Evolutionary conservation across 2,888 invertebrate genomes (phyloP), one percentile per base, ranked within the genome.

Genomic region (Amblyjoppa proteus): DNA sequence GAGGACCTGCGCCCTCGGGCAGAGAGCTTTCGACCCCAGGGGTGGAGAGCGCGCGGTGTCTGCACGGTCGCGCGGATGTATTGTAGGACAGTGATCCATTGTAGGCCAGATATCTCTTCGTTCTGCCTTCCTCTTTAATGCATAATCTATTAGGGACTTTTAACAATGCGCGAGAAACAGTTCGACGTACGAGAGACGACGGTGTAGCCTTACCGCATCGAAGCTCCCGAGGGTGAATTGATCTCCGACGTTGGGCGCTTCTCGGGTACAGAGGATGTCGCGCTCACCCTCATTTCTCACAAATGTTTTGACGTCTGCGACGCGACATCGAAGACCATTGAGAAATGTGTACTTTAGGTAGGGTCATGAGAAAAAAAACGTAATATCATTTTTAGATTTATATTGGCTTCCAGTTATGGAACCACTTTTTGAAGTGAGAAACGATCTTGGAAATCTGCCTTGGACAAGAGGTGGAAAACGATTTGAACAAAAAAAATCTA

Each of bases 131-230:
- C 87, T 89, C 90, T 92, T 93, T 92, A 92, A 93, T 93, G 93
- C 93, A 93, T 93, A 93, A 94, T 93, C 93, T 93, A 93, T 93
- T 92, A 92, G 91, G 89, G 90, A 90, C 91, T 92, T 92, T 93
- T 93, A 92, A 93, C 92, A 92, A 93, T 93, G 90, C 91, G 38
- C 28, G 89, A 64, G 31, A 88, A 87, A 89, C 91, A 89, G 86
- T 90, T 89, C 89, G 80, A 41, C 66, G 79, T 75, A 79, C 34
- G 51, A 79, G 69, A 83, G 83, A 45, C 64, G 66, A 85, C 20
- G 49, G 34, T 75, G 34, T 75, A 51, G 34, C 71, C 64, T 64
- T 31, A 38, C 56, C n/a, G 25, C 45, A 51, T 71, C 84, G 56
- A 45, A 76, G 84, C 86, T 89, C 89, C 85, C 82, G 85, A 87